Percentiles rank a stretch among this genome's conserved stretches.
Conservation (phyloP, 1,140 invertebrate genomes). For the Euura saliciscinereae region DNA sequence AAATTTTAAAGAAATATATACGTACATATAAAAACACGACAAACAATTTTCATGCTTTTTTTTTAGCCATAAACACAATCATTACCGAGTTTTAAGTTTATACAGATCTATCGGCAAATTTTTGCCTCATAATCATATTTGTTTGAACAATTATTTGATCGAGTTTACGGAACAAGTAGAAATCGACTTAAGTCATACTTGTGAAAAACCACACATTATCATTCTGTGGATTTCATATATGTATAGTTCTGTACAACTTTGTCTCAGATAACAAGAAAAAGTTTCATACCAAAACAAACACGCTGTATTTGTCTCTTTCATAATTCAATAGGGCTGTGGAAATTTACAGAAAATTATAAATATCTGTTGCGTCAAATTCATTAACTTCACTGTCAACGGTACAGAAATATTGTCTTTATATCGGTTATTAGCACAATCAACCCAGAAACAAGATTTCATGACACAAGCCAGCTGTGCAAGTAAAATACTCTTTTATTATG, state of each 20-base stretch:
- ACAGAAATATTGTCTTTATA: too few relatives aligned
- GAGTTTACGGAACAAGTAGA: not conserved
- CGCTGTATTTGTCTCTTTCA: not conserved
- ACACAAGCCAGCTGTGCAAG: too few relatives aligned
- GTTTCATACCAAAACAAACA: not conserved
- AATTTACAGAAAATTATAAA: too few relatives aligned
- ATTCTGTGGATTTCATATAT: not conserved
- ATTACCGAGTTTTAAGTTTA: not conserved
- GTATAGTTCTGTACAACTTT: not conserved
- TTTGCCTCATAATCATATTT: not conserved
- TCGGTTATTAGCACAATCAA: too few relatives aligned
- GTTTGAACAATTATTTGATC: not conserved
- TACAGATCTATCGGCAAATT: not conserved
- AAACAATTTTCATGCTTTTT: conserved; percentile 3
- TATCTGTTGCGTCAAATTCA: too few relatives aligned
- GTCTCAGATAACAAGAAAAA: not conserved
- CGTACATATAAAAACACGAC: not conserved
- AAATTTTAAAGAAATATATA: not conserved
- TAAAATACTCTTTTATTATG: too few relatives aligned
- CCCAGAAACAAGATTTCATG: too few relatives aligned
- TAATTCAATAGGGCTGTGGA: too few relatives aligned
- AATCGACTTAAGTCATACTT: not conserved
- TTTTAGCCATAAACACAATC: not conserved
- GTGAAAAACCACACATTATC: not conserved
- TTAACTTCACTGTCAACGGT: too few relatives aligned